A percentile compares a stretch with the other conserved stretches of the same genome.
Conservation (phyloP, 2,888 invertebrate species). For the Priocnemis perturbator region DNA sequence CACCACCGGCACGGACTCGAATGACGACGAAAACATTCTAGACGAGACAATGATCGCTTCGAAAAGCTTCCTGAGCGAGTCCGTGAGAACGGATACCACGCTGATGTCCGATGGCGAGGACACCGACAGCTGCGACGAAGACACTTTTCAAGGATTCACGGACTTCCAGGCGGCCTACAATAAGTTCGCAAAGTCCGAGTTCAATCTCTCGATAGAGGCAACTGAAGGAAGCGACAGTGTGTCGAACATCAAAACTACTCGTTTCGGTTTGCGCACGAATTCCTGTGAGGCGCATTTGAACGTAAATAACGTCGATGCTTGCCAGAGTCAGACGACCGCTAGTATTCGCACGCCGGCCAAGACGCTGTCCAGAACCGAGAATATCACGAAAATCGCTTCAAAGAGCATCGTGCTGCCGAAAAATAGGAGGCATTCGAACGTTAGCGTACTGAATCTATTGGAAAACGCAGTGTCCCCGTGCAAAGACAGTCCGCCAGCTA, state of each 20-base stretch:
- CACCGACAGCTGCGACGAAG: constrained; percentile 64
- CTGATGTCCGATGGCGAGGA: constrained; percentile 57
- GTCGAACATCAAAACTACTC: background rate
- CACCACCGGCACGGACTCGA: constrained; percentile 2
- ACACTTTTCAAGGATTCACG: constrained; percentile 50
- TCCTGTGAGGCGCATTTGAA: background rate
- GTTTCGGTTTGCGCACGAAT: too few relatives aligned
- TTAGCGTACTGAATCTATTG: constrained; percentile 55
- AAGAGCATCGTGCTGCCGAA: constrained; percentile 2
- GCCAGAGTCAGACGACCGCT: background rate
- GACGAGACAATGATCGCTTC: constrained; percentile 21
- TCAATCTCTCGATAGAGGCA: background rate
- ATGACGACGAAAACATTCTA: background rate
- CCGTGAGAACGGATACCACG: constrained; percentile 43
- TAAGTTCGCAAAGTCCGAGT: constrained; percentile 2
- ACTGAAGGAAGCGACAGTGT: too few relatives aligned
- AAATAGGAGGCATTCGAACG: constrained; percentile 23
- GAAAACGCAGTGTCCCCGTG: constrained; percentile 69
- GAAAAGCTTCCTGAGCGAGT: constrained; percentile 34
- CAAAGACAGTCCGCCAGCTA: constrained; percentile 70
- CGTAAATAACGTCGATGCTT: too few relatives aligned
- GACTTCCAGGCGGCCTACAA: constrained; percentile 24
- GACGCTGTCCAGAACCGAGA: background rate
- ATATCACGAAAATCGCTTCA: too few relatives aligned
- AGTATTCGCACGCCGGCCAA: background rate